These are phyloP conservation scores for Pterostichus niger DNA, from an alignment of 2,888 invertebrate species.

Conservation along the genomic window DNA sequence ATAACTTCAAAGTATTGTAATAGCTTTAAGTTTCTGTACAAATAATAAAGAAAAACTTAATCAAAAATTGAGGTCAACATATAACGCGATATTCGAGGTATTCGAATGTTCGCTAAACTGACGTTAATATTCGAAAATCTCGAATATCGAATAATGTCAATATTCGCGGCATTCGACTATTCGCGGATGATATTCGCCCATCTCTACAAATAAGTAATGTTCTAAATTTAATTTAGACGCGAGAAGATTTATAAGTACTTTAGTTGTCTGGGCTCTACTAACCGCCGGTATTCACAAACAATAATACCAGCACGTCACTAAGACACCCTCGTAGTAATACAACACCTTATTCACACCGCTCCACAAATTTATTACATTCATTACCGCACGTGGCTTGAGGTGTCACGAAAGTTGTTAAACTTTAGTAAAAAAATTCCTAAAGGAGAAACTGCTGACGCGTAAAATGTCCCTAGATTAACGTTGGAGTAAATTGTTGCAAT, in stretches of 20 bases:
- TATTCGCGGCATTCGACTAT: too few relatives aligned
- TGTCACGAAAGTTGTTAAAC: conserved; percentile 38
- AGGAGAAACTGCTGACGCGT: conserved; percentile 17
- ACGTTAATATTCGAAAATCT: too few relatives aligned
- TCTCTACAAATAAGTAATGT: not conserved
- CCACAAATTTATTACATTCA: conserved; percentile 47
- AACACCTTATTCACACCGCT: conserved; percentile 14
- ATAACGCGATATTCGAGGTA: too few relatives aligned
- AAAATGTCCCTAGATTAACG: conserved; percentile 18
- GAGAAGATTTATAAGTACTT: conserved; percentile 5
- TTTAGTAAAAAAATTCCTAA: conserved; percentile 1
- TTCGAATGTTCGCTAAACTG: too few relatives aligned
- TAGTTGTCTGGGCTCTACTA: conserved; percentile 12
- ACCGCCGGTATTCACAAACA: conserved; percentile 41
- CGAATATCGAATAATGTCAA: too few relatives aligned
- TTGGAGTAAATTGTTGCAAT: conserved; percentile 23
- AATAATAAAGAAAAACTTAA: too few relatives aligned
- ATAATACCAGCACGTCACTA: conserved; percentile 9
- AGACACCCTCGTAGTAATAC: conserved; percentile 16
- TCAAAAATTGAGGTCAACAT: too few relatives aligned
- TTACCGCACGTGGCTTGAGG: conserved; percentile 37
- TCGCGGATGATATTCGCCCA: too few relatives aligned
- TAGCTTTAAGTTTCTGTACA: too few relatives aligned
- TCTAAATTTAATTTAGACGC: not conserved
- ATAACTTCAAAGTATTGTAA: too few relatives aligned